phyloP scores from a whole-genome alignment of 2,797 vertebrate genomes.

The Clarias laeviceps region DNA sequence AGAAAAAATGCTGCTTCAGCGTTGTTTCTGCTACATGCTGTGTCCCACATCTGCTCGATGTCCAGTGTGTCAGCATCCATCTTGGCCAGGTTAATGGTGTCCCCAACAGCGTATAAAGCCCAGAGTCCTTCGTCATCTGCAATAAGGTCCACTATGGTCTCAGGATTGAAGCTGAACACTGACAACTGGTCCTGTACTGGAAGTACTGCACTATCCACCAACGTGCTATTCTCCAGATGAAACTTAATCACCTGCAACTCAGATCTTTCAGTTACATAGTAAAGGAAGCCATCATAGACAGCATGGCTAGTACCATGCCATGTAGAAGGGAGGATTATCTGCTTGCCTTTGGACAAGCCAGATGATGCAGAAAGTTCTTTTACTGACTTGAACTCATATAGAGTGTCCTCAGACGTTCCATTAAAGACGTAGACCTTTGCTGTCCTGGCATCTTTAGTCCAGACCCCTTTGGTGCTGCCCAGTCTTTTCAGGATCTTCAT shows the following conservation, averaged over 20 bases:
- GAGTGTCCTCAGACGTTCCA: constrained; percentile 80
- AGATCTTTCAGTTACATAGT: constrained; percentile 81
- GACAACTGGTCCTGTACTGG: constrained; percentile 78
- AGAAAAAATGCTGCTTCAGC: constrained; percentile 91
- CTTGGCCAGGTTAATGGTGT: constrained; percentile 91
- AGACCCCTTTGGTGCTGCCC: constrained; percentile 83
- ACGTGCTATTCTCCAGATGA: constrained; percentile 79
- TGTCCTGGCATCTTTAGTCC: constrained; percentile 86
- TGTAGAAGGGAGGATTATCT: constrained; percentile 81
- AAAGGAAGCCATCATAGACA: constrained; percentile 84
- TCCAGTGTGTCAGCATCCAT: constrained; percentile 87
- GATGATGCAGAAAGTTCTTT: constrained; percentile 83
- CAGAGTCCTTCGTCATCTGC: constrained; percentile 91
- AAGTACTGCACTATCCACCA: constrained; percentile 87
- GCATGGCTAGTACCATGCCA: constrained; percentile 86
- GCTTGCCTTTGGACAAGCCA: constrained; percentile 73
- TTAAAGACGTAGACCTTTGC: constrained; percentile 92
- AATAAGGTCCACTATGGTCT: constrained; percentile 85
- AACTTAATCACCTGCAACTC: constrained; percentile 90
- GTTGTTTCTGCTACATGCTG: constrained; percentile 85
- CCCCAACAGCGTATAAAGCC: constrained; percentile 85
- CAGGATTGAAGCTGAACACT: constrained; percentile 81
- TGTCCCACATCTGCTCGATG: constrained; percentile 97
- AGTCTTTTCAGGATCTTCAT: constrained; percentile 95
- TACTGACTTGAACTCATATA: constrained; percentile 85